phyloP scores from a whole-genome alignment of 2,113 vertebrate species.

The Pseudopodoces humilis region DNA sequence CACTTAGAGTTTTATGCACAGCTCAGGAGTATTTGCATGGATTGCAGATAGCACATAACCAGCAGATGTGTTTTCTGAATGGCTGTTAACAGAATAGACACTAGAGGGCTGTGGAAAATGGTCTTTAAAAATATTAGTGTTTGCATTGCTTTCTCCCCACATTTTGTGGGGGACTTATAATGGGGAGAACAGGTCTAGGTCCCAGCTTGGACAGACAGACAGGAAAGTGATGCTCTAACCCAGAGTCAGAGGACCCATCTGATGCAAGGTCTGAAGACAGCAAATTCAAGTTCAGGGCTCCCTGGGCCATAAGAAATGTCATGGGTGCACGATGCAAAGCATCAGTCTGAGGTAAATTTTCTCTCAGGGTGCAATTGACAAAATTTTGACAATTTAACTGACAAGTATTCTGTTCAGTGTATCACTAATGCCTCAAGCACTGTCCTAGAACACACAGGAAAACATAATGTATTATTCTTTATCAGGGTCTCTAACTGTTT shows the following conservation, averaged over 20 bases:
- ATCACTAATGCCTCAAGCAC: background rate
- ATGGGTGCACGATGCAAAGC: background rate
- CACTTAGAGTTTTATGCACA: background rate
- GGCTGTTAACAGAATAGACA: background rate
- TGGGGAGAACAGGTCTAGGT: background rate
- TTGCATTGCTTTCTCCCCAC: background rate
- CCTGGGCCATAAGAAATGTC: background rate
- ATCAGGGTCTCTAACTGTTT: background rate
- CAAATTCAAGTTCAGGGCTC: background rate
- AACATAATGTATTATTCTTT: background rate
- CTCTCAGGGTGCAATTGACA: background rate
- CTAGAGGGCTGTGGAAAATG: constrained; percentile 31
- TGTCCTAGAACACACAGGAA: background rate
- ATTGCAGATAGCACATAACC: background rate
- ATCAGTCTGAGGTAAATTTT: background rate
- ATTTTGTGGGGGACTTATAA: background rate
- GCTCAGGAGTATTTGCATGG: background rate
- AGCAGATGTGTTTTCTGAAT: background rate
- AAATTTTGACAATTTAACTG: background rate
- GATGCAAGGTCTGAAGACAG: background rate
- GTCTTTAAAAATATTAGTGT: background rate
- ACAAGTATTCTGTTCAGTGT: background rate
- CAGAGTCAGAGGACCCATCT: background rate
- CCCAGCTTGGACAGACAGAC: background rate
- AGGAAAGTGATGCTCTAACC: background rate